Conservation (phyloP, 2,888 invertebrate genomes). For the Palloptera scutellata region DNA sequence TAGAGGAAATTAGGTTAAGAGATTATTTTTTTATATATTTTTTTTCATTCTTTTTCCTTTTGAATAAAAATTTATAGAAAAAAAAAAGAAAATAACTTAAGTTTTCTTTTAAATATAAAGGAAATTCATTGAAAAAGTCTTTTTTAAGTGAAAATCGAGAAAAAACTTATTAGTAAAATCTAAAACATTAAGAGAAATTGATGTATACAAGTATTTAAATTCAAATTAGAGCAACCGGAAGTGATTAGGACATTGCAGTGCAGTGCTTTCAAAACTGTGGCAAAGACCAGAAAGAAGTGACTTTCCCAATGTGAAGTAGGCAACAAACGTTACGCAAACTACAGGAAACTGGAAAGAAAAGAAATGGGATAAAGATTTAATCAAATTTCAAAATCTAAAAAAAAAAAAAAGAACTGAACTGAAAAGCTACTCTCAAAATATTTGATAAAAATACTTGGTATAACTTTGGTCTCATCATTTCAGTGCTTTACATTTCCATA, state of each 20-base stretch:
- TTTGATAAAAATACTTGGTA: too few relatives aligned
- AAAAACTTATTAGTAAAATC: not conserved
- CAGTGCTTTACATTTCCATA: too few relatives aligned
- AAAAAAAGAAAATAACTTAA: conserved; percentile 8
- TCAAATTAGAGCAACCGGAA: conserved; percentile 35
- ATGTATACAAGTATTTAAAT: not conserved
- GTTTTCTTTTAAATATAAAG: conserved; percentile 2
- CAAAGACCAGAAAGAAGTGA: not conserved
- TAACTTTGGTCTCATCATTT: too few relatives aligned
- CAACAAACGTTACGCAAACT: conserved; percentile 7
- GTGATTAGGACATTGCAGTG: conserved; percentile 32
- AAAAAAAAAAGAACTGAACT: too few relatives aligned
- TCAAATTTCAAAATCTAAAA: too few relatives aligned
- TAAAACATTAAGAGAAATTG: not conserved
- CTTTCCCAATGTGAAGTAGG: not conserved
- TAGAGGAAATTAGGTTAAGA: conserved; percentile 27
- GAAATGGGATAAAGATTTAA: too few relatives aligned
- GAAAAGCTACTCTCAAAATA: too few relatives aligned
- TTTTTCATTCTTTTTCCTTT: not conserved
- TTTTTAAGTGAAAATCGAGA: not conserved
- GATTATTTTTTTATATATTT: conserved; percentile 8
- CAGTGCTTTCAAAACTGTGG: too few relatives aligned
- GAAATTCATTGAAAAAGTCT: not conserved
- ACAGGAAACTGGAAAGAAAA: too few relatives aligned
- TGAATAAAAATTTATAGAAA: conserved; percentile 10